A percentile compares a stretch with the other conserved stretches of the same genome.
Evolutionary conservation across 92 coral and sea anemone genomes (phyloP).

Genomic region (Bergia sp.): DNA sequence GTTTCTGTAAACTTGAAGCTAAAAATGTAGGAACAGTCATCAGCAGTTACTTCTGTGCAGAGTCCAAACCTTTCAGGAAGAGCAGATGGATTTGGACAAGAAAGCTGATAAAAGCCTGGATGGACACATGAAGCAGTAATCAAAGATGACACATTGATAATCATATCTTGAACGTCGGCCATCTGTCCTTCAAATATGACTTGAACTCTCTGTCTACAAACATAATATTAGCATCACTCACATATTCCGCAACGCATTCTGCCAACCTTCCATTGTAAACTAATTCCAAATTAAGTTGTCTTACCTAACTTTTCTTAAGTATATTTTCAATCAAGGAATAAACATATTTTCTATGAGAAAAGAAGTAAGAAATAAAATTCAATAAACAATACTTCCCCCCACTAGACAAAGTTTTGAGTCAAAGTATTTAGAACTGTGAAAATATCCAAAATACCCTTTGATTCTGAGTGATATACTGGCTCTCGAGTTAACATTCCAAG

Average conservation of each 20-base stretch:
- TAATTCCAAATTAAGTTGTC: not conserved
- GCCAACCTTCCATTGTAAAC: not conserved
- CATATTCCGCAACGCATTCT: not conserved
- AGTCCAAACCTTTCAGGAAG: not conserved
- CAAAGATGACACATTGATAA: too few relatives aligned
- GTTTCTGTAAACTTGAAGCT: constrained; percentile 19
- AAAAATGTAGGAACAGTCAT: constrained; percentile 29
- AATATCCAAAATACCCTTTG: too few relatives aligned
- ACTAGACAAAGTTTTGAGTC: too few relatives aligned
- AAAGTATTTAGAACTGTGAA: too few relatives aligned
- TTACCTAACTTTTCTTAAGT: too few relatives aligned
- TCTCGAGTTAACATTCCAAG: too few relatives aligned
- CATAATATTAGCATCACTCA: not conserved
- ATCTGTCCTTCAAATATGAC: too few relatives aligned
- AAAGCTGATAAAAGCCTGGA: not conserved
- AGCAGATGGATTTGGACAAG: not conserved
- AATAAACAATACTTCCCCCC: too few relatives aligned
- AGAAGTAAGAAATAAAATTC: too few relatives aligned
- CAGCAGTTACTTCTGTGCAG: not conserved
- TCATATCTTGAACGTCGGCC: not conserved
- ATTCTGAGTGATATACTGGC: too few relatives aligned
- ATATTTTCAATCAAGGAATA: not conserved
- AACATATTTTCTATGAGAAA: not conserved
- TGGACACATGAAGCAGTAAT: not conserved
- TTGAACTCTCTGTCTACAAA: not conserved